Evolutionary conservation across 2,113 vertebrate species (phyloP), one percentile per base, ranked within the genome.

Genomic region (Madoqua kirkii): DNA sequence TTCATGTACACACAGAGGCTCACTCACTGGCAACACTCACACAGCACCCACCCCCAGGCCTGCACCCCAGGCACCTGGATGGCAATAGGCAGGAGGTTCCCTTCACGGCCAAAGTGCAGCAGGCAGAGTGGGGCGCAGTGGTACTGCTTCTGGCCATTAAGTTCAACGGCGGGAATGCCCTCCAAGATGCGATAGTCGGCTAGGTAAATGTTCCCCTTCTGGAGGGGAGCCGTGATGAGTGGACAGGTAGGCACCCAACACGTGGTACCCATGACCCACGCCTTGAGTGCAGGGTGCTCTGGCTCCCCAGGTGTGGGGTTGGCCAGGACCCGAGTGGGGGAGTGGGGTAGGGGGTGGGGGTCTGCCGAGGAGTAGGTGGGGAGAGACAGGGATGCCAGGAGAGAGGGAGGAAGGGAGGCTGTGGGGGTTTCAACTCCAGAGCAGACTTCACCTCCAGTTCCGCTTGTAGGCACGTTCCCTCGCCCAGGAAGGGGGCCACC

Each of bases 161-260:
- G 98, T 19, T 84, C 96, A 60, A 98, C 97, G 2, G 98, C 2
- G 52, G 98, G 52, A 19, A 99, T 76, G 14, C 98, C 99, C 5
- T 99, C 98, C 95, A 99, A 45, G 74, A n/a, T 96, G 82, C 98
- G 98, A 96, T 99, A 99, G 98, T 99, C 99, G 10, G 98, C 98
- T 88, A 99, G 97, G 98, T 98, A 99, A 71, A 99, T 98, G 97
- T 99, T 99, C 29, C 99, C 99, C 64, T 98, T 98, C 99, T 99
- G 91, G 12, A 81, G n/a, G 57, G 82, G 74, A 93, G 91, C 33
- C 19, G 5, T 6, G 12, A 36, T 19, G 36, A 23, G 93, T 7
- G n/a, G 15, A 33, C 62, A 52, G 40, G 31, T 62, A 21, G 81
- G 93, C 25, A n/a, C 76, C 33, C 79, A 71, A 21, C 33, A 6